Evolutionary conservation across 2,797 vertebrate species (phyloP).

Genomic region (Tragelaphus oryx): DNA sequence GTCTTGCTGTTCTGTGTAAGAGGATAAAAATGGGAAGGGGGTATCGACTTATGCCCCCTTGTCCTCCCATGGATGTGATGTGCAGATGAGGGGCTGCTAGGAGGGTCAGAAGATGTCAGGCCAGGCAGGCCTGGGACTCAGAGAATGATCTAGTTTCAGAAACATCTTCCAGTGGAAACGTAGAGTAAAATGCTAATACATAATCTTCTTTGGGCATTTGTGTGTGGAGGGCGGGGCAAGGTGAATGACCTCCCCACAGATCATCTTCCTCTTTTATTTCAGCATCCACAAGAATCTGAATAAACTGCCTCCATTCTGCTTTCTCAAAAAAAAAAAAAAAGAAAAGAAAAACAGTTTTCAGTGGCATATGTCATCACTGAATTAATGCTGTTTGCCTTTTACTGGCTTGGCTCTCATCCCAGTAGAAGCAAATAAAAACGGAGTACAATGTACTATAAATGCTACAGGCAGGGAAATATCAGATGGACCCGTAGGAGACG

Average conservation of each 20-base stretch:
- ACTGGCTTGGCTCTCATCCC: conserved; percentile 85
- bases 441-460: conserved; percentile 78
- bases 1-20: neutral
- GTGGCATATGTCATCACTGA: conserved; percentile 85
- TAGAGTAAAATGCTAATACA: neutral
- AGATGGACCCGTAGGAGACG: conserved; percentile 55
- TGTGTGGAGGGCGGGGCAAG: neutral
- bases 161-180: neutral
- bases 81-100: neutral
- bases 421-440: conserved; percentile 81
- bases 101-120: neutral
- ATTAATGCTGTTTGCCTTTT: conserved; percentile 89
- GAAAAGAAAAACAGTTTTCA: conserved; percentile 83
- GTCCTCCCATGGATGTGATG: neutral
- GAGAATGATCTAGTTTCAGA: neutral
- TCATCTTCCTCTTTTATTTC: neutral
- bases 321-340: conserved; percentile 34
- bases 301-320: conserved; percentile 57
- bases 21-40: neutral
- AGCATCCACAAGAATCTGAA: conserved; percentile 30
- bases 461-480: conserved; percentile 67
- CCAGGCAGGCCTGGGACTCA: neutral
- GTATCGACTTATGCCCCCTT: neutral
- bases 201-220: neutral
- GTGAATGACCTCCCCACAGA: neutral